phyloP scores from a whole-genome alignment of 2,797 vertebrate species.

The Carapus acus region DNA sequence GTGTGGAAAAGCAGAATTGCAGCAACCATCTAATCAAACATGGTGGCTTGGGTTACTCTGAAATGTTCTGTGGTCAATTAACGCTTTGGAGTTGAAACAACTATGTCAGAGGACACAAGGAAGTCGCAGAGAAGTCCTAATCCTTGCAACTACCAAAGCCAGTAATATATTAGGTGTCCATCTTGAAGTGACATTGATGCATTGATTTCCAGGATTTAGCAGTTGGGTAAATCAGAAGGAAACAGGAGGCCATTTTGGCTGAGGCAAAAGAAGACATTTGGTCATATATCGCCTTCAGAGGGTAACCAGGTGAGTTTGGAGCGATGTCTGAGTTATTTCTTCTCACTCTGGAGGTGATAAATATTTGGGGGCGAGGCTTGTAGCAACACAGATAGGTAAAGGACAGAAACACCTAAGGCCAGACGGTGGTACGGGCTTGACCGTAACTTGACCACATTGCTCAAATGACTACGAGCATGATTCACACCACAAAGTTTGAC shows the following conservation, averaged over 20 bases:
- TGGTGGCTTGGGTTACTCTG: no score
- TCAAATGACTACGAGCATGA: slow-evolving; percentile 38
- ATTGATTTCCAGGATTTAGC: not conserved
- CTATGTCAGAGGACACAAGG: no score
- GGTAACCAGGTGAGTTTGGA: not conserved
- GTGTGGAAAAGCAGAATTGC: no score
- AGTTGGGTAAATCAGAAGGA: not conserved
- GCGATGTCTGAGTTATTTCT: not conserved
- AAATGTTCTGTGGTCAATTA: no score
- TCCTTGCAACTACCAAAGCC: not conserved
- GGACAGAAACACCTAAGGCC: slow-evolving; percentile 40
- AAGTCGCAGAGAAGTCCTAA: no score
- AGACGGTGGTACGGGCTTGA: slow-evolving; percentile 32
- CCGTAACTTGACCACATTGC: slow-evolving; percentile 42
- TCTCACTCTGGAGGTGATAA: slow-evolving; percentile 26
- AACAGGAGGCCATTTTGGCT: not conserved
- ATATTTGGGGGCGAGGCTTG: not conserved
- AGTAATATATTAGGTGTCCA: not conserved
- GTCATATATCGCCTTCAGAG: not conserved
- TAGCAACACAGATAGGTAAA: slow-evolving; percentile 16
- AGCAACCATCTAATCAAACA: not conserved
- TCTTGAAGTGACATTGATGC: slow-evolving; percentile 1
- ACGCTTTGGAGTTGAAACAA: no score
- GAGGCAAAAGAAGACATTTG: not conserved
- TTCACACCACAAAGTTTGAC: slow-evolving; percentile 41